phyloP scores from a whole-genome alignment of 2,797 vertebrate genomes.

The Darevskia mixta region DNA sequence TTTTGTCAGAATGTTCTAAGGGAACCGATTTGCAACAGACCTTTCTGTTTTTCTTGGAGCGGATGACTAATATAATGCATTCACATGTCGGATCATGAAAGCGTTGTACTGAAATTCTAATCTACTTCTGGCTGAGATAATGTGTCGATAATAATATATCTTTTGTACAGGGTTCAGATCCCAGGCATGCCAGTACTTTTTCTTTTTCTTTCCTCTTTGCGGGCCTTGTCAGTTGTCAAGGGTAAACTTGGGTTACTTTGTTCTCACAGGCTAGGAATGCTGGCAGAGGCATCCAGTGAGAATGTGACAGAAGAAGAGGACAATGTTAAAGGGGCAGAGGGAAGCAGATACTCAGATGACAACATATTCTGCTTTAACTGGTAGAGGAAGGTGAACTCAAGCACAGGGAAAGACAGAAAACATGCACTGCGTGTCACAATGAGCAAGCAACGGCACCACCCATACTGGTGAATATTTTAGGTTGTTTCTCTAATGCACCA shows the following conservation, averaged over 20 bases:
- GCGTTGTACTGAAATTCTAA: background rate
- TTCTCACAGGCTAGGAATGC: slow-evolving; percentile 76
- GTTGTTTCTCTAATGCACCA: background rate
- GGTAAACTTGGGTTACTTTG: slow-evolving; percentile 26
- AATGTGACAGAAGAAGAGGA: slow-evolving; percentile 65
- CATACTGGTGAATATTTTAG: slow-evolving; percentile 74
- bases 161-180: background rate
- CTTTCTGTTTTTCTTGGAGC: slow-evolving; percentile 38
- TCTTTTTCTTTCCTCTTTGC: background rate
- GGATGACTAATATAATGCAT: slow-evolving; percentile 20
- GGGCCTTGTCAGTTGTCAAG: background rate
- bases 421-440: slow-evolving; percentile 3
- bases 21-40: slow-evolving; percentile 35
- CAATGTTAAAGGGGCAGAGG: slow-evolving; percentile 36
- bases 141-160: background rate
- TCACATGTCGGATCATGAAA: background rate
- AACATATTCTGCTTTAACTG: background rate
- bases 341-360: slow-evolving; percentile 26
- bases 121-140: slow-evolving; percentile 2
- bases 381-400: slow-evolving; percentile 37
- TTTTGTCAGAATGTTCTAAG: background rate
- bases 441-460: slow-evolving; percentile 47
- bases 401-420: slow-evolving; percentile 20
- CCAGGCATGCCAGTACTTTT: background rate
- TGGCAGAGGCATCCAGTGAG: slow-evolving; percentile 71